Conservation (phyloP, 2,888 invertebrate genomes). For the Euphydryas editha region DNA sequence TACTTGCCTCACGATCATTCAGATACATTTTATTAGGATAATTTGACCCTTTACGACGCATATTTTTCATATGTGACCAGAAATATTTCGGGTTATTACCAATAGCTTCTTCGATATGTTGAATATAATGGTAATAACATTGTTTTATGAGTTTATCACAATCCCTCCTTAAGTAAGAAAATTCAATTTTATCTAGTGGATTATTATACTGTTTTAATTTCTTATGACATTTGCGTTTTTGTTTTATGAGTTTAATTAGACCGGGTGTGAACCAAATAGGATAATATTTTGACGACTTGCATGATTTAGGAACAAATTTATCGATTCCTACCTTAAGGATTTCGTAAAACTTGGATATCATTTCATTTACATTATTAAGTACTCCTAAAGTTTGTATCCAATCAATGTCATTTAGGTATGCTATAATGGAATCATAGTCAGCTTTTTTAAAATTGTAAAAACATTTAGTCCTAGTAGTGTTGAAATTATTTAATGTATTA, state of each 20-base stretch:
- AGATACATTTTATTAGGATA: background rate
- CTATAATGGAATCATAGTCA: too few relatives aligned
- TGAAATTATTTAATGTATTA: background rate
- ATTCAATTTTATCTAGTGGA: constrained; percentile 11
- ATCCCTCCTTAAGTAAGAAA: background rate
- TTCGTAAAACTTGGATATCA: too few relatives aligned
- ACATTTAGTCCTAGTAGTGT: background rate
- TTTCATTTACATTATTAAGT: too few relatives aligned
- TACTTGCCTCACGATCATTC: background rate
- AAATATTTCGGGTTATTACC: background rate
- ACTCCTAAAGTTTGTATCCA: too few relatives aligned
- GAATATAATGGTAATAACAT: background rate
- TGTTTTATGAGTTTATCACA: background rate
- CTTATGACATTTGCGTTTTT: constrained; percentile 16
- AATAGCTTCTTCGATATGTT: background rate
- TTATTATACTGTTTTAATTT: constrained; percentile 16
- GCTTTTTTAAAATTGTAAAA: too few relatives aligned
- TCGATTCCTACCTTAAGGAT: too few relatives aligned
- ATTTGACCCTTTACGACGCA: background rate
- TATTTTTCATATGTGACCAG: background rate
- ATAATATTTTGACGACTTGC: too few relatives aligned
- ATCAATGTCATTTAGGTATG: too few relatives aligned
- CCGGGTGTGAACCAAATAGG: constrained; percentile 10
- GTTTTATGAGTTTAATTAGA: constrained; percentile 3
- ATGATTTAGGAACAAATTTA: too few relatives aligned